Percentiles rank a stretch among this genome's conserved stretches.
Conservation (phyloP, 2,113 vertebrate genomes). For the Casuarius casuarius region DNA sequence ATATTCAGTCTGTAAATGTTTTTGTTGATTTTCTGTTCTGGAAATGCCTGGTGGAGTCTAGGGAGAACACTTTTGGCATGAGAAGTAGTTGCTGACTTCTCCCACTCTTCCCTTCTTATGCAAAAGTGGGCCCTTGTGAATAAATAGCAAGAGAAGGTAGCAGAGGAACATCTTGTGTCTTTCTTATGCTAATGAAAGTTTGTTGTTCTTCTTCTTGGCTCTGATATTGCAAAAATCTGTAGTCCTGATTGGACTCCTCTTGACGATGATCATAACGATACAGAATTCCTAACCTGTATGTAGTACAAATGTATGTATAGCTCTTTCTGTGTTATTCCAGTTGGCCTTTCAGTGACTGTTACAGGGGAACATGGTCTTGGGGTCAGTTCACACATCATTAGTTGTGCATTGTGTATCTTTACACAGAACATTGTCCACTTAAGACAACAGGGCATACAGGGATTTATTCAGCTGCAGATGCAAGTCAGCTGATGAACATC, state of each 20-base stretch:
- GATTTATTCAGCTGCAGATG: background rate
- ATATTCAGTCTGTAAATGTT: background rate
- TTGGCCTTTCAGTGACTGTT: background rate
- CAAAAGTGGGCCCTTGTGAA: background rate
- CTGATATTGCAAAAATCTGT: background rate
- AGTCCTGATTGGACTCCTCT: background rate
- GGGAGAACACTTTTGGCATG: background rate
- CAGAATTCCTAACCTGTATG: background rate
- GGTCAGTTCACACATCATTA: background rate
- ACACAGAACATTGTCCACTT: background rate
- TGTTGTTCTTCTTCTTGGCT: background rate
- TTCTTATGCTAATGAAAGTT: background rate
- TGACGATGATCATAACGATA: rapidly evolving
- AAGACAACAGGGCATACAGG: background rate
- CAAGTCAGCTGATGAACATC: background rate
- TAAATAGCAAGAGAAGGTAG: background rate
- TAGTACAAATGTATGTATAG: rapidly evolving
- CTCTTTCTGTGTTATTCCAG: background rate
- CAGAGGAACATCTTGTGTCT: background rate
- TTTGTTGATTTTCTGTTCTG: background rate
- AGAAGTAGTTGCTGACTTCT: background rate
- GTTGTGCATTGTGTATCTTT: background rate
- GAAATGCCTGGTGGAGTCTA: background rate
- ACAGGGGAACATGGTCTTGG: background rate
- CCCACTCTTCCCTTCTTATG: background rate